A percentile compares a stretch with the other conserved stretches of the same genome.
phyloP scores from a whole-genome alignment of 53 echinoderm and acorn worm genomes.

The Henricia sp. region DNA sequence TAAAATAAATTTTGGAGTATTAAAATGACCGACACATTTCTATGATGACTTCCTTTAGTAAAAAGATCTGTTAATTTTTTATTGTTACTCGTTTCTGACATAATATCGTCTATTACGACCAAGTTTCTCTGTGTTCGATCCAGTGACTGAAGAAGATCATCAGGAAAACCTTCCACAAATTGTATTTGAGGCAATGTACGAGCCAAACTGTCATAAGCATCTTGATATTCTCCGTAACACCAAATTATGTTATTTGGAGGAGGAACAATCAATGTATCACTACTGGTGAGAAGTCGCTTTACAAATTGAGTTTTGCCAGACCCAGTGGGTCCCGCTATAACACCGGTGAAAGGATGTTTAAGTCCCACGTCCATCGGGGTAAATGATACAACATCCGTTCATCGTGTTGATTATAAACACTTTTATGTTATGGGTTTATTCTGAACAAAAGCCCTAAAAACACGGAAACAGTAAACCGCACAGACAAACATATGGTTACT shows the following conservation, averaged over 20 bases:
- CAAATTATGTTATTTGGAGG: conserved; percentile 65
- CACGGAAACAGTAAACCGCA: not conserved
- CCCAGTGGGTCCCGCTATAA: conserved; percentile 59
- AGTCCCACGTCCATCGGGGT: not conserved
- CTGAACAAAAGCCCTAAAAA: not conserved
- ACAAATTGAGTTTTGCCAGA: too few relatives aligned
- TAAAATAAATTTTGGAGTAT: conserved; percentile 80
- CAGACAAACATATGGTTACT: not conserved
- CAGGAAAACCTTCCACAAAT: conserved; percentile 73
- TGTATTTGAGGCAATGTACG: conserved; percentile 3
- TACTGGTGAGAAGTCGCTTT: too few relatives aligned
- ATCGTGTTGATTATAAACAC: not conserved
- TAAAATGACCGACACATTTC: conserved; percentile 72
- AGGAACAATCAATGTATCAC: conserved; percentile 36
- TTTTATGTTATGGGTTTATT: not conserved
- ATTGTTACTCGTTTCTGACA: conserved; percentile 66
- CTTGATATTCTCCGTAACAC: conserved; percentile 77
- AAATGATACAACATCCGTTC: not conserved
- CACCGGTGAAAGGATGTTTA: conserved; percentile 24
- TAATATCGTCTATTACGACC: conserved; percentile 73
- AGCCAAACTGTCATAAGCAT: conserved; percentile 51
- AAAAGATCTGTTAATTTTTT: conserved; percentile 63
- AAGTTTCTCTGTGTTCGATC: too few relatives aligned
- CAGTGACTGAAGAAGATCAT: conserved; percentile 36
- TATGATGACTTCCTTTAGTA: conserved; percentile 78